Conservation (phyloP, 1,140 invertebrate genomes). For the Pseudobourletiella spinata region DNA sequence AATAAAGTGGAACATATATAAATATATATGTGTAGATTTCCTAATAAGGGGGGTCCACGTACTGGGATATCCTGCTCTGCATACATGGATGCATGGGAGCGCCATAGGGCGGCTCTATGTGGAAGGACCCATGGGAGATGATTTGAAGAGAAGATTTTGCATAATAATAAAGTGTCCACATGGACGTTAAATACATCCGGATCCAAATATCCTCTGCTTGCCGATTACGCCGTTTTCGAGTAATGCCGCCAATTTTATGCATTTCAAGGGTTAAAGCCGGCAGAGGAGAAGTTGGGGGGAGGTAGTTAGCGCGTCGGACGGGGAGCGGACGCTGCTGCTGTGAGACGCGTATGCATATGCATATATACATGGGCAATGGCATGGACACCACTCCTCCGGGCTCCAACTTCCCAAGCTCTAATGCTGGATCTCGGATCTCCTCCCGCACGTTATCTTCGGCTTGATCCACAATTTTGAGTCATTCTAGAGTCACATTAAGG, state of each 20-base stretch:
- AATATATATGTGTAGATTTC: neutral
- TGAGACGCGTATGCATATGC: neutral
- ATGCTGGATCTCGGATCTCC: no score
- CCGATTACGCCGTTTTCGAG: no score
- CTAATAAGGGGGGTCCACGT: neutral
- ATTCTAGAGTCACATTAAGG: slow-evolving; percentile 25
- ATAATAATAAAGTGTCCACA: slow-evolving; percentile 1
- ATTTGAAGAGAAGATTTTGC: neutral
- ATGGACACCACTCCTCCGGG: neutral
- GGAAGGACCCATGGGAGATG: no score
- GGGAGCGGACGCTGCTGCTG: no score
- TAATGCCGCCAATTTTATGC: no score
- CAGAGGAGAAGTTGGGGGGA: no score
- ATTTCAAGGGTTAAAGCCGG: neutral
- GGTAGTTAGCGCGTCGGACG: no score
- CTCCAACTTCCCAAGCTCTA: neutral
- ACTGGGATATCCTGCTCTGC: neutral
- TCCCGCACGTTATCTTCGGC: slow-evolving; percentile 14
- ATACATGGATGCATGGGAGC: neutral
- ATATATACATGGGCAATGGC: neutral
- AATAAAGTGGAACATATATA: no score
- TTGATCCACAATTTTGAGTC: slow-evolving; percentile 18
- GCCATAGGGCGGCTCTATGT: neutral
- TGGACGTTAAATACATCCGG: slow-evolving; percentile 5
- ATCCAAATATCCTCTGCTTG: neutral